Conservation (phyloP, 2,888 invertebrate genomes). For the Bugula neritina region DNA sequence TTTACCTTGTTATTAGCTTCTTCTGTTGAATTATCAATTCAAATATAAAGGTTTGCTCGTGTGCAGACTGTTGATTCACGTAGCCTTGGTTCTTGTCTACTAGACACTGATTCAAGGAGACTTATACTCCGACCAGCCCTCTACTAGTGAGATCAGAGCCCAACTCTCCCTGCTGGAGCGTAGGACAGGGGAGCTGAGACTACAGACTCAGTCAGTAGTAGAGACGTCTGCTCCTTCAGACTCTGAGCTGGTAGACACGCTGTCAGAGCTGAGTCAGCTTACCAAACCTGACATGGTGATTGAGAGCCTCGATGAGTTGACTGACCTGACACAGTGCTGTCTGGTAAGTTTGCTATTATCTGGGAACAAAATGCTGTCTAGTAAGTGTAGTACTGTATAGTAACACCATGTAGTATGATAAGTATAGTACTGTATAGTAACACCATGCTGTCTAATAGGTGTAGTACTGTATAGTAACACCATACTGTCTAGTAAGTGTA, state of each 20-base stretch:
- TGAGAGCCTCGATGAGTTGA: constrained; percentile 8
- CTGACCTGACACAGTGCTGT: constrained; percentile 12
- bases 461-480: too few species aligned
- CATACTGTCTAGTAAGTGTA: too few species aligned
- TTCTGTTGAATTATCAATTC: too few species aligned
- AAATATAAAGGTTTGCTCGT: too few species aligned
- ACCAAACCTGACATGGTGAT: constrained; percentile 15
- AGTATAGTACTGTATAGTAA: too few species aligned
- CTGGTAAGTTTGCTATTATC: neutral
- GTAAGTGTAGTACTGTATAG: too few species aligned
- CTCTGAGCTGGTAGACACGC: neutral
- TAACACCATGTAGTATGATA: too few species aligned
- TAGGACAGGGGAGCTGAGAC: neutral
- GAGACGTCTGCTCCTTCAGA: neutral
- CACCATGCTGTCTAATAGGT: too few species aligned
- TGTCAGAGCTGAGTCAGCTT: neutral
- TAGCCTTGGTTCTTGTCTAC: too few species aligned
- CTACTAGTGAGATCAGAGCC: constrained; percentile 14
- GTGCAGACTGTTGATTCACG: too few species aligned
- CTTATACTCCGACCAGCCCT: constrained; percentile 5
- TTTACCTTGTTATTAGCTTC: too few species aligned
- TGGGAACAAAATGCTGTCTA: too few species aligned
- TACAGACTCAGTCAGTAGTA: neutral
- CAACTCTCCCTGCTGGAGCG: constrained; percentile 8
- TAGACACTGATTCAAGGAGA: constrained; percentile 11